phyloP scores from a whole-genome alignment of 2,888 invertebrate species.

The Halocaridina rubra region DNA sequence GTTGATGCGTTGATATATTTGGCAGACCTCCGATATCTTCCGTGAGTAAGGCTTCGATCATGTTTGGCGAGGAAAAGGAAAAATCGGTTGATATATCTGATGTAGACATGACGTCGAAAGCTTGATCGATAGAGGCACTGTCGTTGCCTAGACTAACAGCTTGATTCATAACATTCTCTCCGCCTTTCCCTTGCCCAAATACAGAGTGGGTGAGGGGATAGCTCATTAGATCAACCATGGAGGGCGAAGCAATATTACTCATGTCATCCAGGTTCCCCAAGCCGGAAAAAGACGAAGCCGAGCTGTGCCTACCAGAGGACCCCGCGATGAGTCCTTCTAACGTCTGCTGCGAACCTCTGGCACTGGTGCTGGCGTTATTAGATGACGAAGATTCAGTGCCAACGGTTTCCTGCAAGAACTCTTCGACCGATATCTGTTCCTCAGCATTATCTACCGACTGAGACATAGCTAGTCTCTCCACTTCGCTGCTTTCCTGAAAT shows the following conservation, averaged over 20 bases:
- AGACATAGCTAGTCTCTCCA: not conserved
- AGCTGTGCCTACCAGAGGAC: conserved; percentile 9
- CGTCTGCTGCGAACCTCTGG: not conserved
- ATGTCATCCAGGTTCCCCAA: conserved; percentile 44
- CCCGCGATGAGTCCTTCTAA: conserved; percentile 21
- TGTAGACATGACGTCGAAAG: conserved; percentile 44
- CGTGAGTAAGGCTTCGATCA: conserved; percentile 49
- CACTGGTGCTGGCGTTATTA: too few relatives aligned
- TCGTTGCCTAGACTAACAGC: conserved; percentile 1
- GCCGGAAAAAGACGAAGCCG: conserved; percentile 1
- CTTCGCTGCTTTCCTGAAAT: not conserved
- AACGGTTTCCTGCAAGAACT: conserved; percentile 40
- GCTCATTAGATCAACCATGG: conserved; percentile 41
- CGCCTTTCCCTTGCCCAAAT: conserved; percentile 26
- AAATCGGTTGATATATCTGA: conserved; percentile 48
- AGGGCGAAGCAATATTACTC: conserved; percentile 34
- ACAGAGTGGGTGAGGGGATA: conserved; percentile 32
- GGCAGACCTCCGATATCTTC: conserved; percentile 35
- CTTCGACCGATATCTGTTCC: conserved; percentile 42
- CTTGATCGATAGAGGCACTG: conserved; percentile 27
- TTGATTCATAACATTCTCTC: not conserved
- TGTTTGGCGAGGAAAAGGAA: conserved; percentile 43
- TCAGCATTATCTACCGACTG: conserved; percentile 10
- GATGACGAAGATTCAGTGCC: not conserved
- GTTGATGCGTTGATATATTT: not conserved